These are phyloP conservation scores for Leptopilina drosophilae DNA, from an alignment of 2,888 invertebrate species.

Conservation along the genomic window DNA sequence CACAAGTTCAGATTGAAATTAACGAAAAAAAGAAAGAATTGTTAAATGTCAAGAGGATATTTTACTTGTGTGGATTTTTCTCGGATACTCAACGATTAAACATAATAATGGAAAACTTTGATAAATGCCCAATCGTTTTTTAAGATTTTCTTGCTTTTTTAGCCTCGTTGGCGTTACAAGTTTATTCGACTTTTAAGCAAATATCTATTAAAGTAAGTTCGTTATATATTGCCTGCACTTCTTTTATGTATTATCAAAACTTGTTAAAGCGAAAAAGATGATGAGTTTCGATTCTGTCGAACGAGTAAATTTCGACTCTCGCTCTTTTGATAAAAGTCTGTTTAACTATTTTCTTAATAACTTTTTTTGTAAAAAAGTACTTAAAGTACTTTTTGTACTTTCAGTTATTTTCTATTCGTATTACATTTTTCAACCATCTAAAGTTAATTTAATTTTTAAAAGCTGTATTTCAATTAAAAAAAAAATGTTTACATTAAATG, in stretches of 20 bases:
- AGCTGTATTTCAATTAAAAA: too few species aligned
- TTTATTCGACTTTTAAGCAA: conserved; percentile 38
- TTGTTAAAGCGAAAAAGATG: conserved; percentile 10
- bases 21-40: neutral
- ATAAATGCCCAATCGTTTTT: conserved; percentile 20
- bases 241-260: conserved; percentile 39
- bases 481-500: too few species aligned
- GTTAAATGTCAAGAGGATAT: conserved; percentile 18
- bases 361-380: too few species aligned
- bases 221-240: conserved; percentile 39
- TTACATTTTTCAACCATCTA: too few species aligned
- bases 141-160: conserved; percentile 32
- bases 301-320: neutral
- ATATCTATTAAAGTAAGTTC: conserved; percentile 38
- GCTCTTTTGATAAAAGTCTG: neutral
- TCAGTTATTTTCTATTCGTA: too few species aligned
- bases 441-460: too few species aligned
- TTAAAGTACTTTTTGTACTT: too few species aligned
- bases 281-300: conserved; percentile 31
- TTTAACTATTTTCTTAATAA: neutral
- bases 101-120: neutral
- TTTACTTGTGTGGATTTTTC: conserved; percentile 20
- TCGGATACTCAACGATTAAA: conserved; percentile 31
- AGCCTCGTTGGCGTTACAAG: conserved; percentile 26
- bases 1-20: neutral